Percentiles rank a stretch among this genome's conserved stretches.
These are phyloP conservation scores for Drosophila quadrilineata DNA, from an alignment of 1,140 invertebrate genomes.

Conservation along the genomic window DNA sequence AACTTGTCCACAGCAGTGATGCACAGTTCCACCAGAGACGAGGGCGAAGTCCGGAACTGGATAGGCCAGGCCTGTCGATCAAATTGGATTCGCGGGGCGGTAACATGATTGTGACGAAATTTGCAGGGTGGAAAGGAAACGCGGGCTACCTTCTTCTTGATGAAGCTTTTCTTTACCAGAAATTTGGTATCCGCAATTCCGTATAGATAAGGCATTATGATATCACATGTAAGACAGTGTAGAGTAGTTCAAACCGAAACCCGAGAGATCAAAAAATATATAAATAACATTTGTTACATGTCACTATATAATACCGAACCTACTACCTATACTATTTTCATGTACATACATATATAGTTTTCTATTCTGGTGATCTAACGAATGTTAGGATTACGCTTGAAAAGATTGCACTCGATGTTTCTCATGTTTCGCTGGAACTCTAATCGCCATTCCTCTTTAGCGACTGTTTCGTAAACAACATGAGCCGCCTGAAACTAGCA, in stretches of 20 bases:
- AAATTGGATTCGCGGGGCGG: conserved; percentile 32
- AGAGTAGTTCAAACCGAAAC: conserved; percentile 1
- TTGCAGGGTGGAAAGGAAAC: conserved; percentile 18
- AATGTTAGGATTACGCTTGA: background rate
- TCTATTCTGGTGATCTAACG: background rate
- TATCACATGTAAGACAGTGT: background rate
- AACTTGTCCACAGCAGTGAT: conserved; percentile 49
- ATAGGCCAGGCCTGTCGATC: conserved; percentile 54
- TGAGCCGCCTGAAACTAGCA: conserved; percentile 38
- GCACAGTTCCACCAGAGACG: conserved; percentile 43
- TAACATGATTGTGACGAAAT: conserved; percentile 24
- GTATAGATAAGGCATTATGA: conserved; percentile 55
- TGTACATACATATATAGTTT: no score
- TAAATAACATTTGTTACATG: no score
- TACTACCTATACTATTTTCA: no score
- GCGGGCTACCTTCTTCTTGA: background rate
- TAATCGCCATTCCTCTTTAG: conserved; percentile 8
- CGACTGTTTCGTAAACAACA: conserved; percentile 27
- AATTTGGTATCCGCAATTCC: conserved; percentile 67
- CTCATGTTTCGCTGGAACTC: conserved; percentile 23
- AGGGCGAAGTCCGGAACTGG: conserved; percentile 40
- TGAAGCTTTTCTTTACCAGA: background rate
- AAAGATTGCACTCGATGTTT: no score
- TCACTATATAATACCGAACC: no score
- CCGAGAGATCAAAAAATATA: no score